Percentiles rank a stretch among this genome's conserved stretches.
Conservation (phyloP, 2,888 invertebrate genomes). For the Oscheius sp. region DNA sequence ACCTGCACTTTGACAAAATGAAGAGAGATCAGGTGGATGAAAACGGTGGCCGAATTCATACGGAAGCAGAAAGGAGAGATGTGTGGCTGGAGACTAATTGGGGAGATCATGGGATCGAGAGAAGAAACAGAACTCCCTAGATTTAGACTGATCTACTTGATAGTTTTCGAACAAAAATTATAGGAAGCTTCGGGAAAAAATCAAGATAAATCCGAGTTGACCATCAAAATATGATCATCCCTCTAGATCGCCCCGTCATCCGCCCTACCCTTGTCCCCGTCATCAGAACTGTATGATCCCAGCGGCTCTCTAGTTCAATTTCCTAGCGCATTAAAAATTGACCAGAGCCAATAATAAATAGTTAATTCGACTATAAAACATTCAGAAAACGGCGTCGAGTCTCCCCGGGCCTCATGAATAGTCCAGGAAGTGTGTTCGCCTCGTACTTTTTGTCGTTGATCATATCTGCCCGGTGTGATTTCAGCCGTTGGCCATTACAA, state of each 20-base stretch:
- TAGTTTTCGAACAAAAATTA: not conserved
- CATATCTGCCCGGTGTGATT: not conserved
- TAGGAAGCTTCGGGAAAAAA: not conserved
- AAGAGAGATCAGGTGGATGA: conserved; percentile 4
- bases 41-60: not conserved
- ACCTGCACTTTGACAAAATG: not conserved
- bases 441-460: not conserved
- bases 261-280: not conserved
- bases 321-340: conserved; percentile 33
- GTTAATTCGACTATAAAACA: conserved; percentile 33
- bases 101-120: not conserved
- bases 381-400: conserved; percentile 16
- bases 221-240: no score
- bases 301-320: conserved; percentile 16
- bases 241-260: not conserved
- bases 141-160: no score
- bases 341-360: conserved; percentile 33
- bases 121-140: no score
- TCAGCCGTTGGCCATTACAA: not conserved
- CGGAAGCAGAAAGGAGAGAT: not conserved
- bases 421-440: conserved; percentile 15
- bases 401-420: conserved; percentile 17
- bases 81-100: not conserved
- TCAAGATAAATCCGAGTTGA: not conserved
- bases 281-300: not conserved